Base-by-base conservation (phyloP, 2,113 vertebrate species). In the Strix aluco region DNA sequence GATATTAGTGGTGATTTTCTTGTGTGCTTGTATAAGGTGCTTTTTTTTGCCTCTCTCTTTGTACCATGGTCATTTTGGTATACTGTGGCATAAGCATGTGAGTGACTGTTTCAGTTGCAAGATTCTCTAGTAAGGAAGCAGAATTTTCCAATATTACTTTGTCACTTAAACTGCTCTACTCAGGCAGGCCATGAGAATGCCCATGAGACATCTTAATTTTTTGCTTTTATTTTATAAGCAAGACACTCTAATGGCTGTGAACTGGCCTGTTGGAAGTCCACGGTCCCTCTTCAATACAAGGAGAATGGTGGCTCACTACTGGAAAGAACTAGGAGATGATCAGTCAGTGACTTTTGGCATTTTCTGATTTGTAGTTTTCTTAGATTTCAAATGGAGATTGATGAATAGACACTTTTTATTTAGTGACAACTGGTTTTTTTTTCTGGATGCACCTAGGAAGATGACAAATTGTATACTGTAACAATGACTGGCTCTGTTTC, bases 1-100 rank as follows among this genome's bases (percentile, higher is more conserved):
- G 66, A 90, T 78, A 84, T 61, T 83, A 55, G 65, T 78, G 67
- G 51, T 79, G 79, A 92, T 86, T 87, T 94, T 82, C 83, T 80
- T 72, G 44, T 72, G 78, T 3, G 5, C 44, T 87, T 90, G 49
- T 44, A 40, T 69, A 81, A 92, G 44, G n/a, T 69, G 0, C 4
- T 3, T 46, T 44, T 49, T n/a, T 5, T 14, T 14, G 9, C 20
- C 5, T 4, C 25, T 74, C 40, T 72, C 16, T 70, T 85, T 75
- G 13, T 69, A 69, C 55, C 44, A 6, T 46, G 73, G 36, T 59
- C 44, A 77, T 89, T 94, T 86, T 89, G 90, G 70, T 77, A 58
- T 30, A 46, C 30, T 55, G 32, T 38, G 80, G 10, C n/a, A 21
- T 19, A 18, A 67, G 20, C n/a, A 34, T 20, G 61, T 32, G 54